phyloP scores from a whole-genome alignment of 2,797 vertebrate species.

The Mus caroli region DNA sequence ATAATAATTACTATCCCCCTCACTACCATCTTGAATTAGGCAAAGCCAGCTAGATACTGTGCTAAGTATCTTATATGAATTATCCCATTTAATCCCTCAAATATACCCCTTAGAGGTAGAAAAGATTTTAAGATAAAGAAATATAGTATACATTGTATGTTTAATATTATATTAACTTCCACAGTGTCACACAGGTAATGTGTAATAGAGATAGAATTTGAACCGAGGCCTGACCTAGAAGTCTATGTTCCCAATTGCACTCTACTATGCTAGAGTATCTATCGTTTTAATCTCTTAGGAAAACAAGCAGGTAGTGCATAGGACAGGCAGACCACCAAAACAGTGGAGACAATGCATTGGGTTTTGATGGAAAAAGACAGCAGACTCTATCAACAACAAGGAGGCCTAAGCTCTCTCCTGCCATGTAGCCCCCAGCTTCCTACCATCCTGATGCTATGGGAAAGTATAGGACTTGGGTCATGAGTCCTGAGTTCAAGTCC shows the following conservation, averaged over 20 bases:
- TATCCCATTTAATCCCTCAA: constrained; percentile 8
- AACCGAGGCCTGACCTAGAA: constrained; percentile 14
- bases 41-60: not conserved
- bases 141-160: not conserved
- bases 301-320: not conserved
- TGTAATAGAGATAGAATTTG: constrained; percentile 9
- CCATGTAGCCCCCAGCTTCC: not conserved
- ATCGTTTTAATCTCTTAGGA: constrained; percentile 9
- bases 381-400: not conserved
- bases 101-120: not conserved
- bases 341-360: not conserved
- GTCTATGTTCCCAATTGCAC: not conserved
- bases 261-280: not conserved
- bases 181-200: not conserved
- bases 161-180: not conserved
- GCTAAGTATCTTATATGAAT: constrained; percentile 9
- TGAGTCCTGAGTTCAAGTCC: not conserved
- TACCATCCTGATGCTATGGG: not conserved
- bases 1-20: not conserved
- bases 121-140: constrained; percentile 52
- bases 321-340: not conserved
- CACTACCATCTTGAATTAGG: not conserved
- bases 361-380: not conserved
- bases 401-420: not conserved
- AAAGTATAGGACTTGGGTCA: not conserved